Conservation (phyloP, 1,140 invertebrate species). For the Tetramorium simillimum region DNA sequence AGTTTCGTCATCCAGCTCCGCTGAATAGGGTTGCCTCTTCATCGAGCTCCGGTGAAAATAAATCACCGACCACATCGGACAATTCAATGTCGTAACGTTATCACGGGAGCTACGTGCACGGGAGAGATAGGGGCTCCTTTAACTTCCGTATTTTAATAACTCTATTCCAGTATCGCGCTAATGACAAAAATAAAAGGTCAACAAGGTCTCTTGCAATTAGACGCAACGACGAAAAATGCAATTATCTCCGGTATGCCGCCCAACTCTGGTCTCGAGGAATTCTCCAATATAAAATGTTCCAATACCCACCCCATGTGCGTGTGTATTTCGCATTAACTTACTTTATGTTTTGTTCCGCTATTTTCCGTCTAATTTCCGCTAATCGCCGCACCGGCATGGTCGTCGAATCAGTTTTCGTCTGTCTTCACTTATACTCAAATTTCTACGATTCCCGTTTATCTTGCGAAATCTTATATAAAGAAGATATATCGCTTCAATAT, state of each 20-base stretch:
- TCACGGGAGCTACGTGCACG: not conserved
- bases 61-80: constrained; percentile 19
- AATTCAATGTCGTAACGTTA: constrained; percentile 6
- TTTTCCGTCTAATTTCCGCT: not conserved
- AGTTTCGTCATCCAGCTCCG: constrained; percentile 39
- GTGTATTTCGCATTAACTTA: not conserved
- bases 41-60: constrained; percentile 25
- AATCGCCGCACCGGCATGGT: not conserved
- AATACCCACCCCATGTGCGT: not conserved
- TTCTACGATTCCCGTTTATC: not conserved
- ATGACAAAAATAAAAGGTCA: constrained; percentile 38
- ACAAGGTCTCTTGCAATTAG: constrained; percentile 37
- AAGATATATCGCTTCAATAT: constrained; percentile 47
- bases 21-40: constrained; percentile 1
- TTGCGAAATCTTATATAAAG: not conserved
- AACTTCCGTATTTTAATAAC: constrained; percentile 1
- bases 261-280: not conserved
- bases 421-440: constrained; percentile 25
- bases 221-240: constrained; percentile 31
- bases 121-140: constrained; percentile 11
- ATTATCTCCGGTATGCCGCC: constrained; percentile 21
- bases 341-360: constrained; percentile 14
- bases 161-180: constrained; percentile 7
- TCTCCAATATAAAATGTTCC: not conserved
- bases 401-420: constrained; percentile 24